Conservation (phyloP, 2,888 invertebrate genomes). For the Xestobium rufovillosum region DNA sequence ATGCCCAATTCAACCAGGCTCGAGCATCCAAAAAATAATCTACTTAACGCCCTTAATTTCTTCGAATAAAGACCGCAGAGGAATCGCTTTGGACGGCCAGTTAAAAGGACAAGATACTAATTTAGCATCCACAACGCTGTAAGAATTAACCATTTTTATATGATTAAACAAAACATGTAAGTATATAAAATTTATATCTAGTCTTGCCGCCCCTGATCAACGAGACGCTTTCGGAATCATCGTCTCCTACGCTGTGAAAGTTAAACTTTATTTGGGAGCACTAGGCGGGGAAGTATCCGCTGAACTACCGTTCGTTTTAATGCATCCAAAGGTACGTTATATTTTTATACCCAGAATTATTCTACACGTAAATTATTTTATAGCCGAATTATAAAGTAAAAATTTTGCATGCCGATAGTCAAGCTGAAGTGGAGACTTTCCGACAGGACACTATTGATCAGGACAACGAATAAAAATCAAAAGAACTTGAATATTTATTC, state of each 20-base stretch:
- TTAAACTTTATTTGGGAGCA: constrained; percentile 87
- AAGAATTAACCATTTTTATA: constrained; percentile 35
- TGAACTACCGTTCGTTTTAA: constrained; percentile 84
- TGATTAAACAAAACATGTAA: constrained; percentile 8
- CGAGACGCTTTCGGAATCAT: constrained; percentile 93
- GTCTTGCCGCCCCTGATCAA: constrained; percentile 67
- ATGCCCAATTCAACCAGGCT: constrained; percentile 81
- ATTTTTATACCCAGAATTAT: not conserved
- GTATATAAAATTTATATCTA: constrained; percentile 28
- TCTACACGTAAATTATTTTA: constrained; percentile 22
- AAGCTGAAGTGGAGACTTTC: constrained; percentile 65
- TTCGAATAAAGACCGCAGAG: constrained; percentile 75
- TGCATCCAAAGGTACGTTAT: constrained; percentile 72
- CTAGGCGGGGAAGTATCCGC: constrained; percentile 88
- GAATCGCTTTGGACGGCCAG: constrained; percentile 87
- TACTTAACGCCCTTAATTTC: constrained; percentile 72
- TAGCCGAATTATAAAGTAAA: constrained; percentile 47
- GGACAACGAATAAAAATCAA: constrained; percentile 30
- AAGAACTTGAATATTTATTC: constrained; percentile 9
- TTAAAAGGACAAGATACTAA: constrained; percentile 76
- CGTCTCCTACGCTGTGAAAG: constrained; percentile 91
- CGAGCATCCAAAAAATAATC: constrained; percentile 81
- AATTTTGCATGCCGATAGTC: constrained; percentile 61
- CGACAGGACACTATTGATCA: constrained; percentile 58
- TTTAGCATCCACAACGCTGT: constrained; percentile 89